Evolutionary conservation across 2,888 invertebrate species (phyloP).

Genomic region (Vandiemenella viatica): DNA sequence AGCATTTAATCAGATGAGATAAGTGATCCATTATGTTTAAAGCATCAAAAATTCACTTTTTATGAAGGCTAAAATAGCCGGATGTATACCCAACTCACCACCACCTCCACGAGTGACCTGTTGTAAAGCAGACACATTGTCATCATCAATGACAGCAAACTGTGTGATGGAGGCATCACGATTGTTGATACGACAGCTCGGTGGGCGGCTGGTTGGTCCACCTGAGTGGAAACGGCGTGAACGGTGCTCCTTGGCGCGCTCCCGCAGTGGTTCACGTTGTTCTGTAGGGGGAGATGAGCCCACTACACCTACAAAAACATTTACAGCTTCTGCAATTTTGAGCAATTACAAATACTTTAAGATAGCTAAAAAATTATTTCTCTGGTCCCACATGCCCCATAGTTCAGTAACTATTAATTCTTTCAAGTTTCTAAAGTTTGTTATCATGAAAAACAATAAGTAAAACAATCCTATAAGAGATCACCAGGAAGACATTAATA

Average conservation of each 20-base stretch:
- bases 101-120: constrained; percentile 83
- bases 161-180: constrained; percentile 75
- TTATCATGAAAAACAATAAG: background rate
- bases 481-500: no score
- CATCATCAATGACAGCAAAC: constrained; percentile 85
- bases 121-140: constrained; percentile 75
- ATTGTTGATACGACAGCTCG: constrained; percentile 18
- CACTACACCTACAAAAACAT: constrained; percentile 10
- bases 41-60: no score
- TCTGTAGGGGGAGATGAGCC: constrained; percentile 25
- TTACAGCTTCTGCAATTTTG: no score
- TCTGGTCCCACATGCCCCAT: no score
- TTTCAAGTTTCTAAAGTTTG: no score
- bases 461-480: background rate
- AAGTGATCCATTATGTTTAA: no score
- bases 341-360: background rate
- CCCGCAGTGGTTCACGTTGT: constrained; percentile 27
- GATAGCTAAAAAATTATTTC: background rate
- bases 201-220: constrained; percentile 14
- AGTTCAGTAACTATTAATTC: no score
- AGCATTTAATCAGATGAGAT: no score
- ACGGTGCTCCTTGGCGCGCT: constrained; percentile 24
- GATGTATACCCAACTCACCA: constrained; percentile 20
- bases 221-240: constrained; percentile 17
- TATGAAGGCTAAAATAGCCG: no score